Evolutionary conservation across 2,797 vertebrate genomes (phyloP).

Genomic region (Mareca strepera): DNA sequence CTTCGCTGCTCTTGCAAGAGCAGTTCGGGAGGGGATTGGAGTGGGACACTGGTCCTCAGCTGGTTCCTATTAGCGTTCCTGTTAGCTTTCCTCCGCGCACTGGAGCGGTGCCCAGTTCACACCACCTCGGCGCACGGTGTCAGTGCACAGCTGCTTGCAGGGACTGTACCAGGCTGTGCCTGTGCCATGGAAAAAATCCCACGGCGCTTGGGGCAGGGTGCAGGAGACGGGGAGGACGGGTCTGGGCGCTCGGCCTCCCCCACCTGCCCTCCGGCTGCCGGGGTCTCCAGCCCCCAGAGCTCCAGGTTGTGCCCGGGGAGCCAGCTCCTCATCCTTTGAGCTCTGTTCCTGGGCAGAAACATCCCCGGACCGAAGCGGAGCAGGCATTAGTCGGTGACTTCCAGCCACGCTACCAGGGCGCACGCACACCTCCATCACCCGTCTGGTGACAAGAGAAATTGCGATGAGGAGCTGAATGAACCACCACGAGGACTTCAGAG

Average conservation of each 20-base stretch:
- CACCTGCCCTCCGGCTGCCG: neutral
- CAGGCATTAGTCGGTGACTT: neutral
- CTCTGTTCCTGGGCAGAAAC: neutral
- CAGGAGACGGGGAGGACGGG: neutral
- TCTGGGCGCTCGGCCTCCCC: neutral
- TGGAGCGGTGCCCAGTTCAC: neutral
- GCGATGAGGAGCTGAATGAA: accelerated
- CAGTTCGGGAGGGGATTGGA: neutral
- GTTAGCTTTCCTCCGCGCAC: neutral
- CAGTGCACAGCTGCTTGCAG: neutral
- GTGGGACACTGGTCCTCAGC: neutral
- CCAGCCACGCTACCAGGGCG: neutral
- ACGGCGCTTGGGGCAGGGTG: neutral
- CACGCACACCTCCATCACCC: neutral
- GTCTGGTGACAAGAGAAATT: neutral
- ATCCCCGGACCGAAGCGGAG: accelerated
- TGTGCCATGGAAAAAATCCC: neutral
- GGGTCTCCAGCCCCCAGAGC: neutral
- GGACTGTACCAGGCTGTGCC: neutral
- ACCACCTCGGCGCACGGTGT: neutral
- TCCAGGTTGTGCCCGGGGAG: neutral
- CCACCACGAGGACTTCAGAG: accelerated
- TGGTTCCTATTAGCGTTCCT: neutral
- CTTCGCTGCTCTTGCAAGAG: neutral
- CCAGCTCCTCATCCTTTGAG: neutral